These are phyloP conservation scores for Lynx canadensis DNA, from an alignment of 2,113 vertebrate species.

Conservation along the genomic window DNA sequence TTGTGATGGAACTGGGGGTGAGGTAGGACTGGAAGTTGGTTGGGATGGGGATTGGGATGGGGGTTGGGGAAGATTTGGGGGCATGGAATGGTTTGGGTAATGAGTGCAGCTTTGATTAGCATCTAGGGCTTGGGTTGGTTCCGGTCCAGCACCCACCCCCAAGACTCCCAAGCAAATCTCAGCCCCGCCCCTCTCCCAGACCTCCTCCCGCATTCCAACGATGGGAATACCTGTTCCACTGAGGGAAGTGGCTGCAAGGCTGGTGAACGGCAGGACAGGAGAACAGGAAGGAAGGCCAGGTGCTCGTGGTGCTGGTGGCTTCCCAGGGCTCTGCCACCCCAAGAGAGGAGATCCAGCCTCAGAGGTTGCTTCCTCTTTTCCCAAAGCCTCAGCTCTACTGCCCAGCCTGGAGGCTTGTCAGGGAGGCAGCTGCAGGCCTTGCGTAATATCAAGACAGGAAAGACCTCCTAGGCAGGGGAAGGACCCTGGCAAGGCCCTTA, in stretches of 20 bases:
- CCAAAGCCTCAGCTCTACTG: background rate
- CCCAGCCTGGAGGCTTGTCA: background rate
- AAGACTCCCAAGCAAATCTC: background rate
- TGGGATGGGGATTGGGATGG: background rate
- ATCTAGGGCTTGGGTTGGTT: background rate
- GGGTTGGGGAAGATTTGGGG: background rate
- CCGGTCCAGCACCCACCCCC: background rate
- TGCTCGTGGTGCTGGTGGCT: background rate
- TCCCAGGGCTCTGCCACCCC: background rate
- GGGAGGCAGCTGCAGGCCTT: conserved; percentile 63
- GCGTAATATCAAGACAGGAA: conserved; percentile 54
- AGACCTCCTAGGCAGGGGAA: background rate
- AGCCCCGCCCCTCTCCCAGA: background rate
- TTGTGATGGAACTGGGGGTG: background rate
- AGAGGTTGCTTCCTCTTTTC: conserved; percentile 58
- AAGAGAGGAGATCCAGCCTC: background rate
- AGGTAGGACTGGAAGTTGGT: background rate
- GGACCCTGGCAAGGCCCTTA: background rate
- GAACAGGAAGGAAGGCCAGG: background rate
- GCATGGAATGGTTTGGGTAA: background rate
- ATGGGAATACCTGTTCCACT: conserved; percentile 6
- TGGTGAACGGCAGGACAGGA: background rate
- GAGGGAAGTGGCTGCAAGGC: background rate
- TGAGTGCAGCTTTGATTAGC: background rate
- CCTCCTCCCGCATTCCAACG: background rate